phyloP scores from a whole-genome alignment of 1,140 invertebrate species.

The Nasonia vitripennis region DNA sequence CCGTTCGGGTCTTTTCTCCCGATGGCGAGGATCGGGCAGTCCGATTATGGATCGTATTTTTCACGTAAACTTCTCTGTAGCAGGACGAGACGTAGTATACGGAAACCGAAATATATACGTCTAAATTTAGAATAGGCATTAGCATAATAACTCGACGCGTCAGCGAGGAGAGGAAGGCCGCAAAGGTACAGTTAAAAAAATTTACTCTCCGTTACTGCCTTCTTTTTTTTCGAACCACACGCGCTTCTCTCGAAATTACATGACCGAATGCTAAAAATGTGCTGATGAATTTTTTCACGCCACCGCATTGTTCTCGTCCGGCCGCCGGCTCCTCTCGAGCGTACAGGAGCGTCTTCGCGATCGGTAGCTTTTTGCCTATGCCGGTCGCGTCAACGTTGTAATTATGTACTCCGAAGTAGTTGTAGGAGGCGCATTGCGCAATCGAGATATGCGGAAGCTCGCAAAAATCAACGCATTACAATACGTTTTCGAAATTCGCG shows the following conservation, averaged over 20 bases:
- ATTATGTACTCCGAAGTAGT: too few relatives aligned
- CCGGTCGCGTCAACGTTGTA: too few relatives aligned
- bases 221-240: background rate
- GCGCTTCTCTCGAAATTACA: too few relatives aligned
- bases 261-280: background rate
- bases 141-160: too few relatives aligned
- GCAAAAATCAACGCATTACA: constrained; percentile 3
- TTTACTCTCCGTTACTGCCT: background rate
- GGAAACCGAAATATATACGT: background rate
- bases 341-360: too few relatives aligned
- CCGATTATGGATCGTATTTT: background rate
- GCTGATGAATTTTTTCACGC: background rate
- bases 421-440: background rate
- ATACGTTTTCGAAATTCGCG: background rate
- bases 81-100: background rate
- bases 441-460: constrained; percentile 31
- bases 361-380: too few relatives aligned
- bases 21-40: background rate
- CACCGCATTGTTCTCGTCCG: too few relatives aligned
- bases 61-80: background rate
- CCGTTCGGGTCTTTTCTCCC: background rate
- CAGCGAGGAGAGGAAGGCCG: too few relatives aligned
- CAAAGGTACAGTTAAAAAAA: background rate
- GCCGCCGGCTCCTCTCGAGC: too few relatives aligned
- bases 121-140: background rate